Evolutionary conservation across 2,888 invertebrate genomes (phyloP).

Genomic region (Archips xylosteana): DNA sequence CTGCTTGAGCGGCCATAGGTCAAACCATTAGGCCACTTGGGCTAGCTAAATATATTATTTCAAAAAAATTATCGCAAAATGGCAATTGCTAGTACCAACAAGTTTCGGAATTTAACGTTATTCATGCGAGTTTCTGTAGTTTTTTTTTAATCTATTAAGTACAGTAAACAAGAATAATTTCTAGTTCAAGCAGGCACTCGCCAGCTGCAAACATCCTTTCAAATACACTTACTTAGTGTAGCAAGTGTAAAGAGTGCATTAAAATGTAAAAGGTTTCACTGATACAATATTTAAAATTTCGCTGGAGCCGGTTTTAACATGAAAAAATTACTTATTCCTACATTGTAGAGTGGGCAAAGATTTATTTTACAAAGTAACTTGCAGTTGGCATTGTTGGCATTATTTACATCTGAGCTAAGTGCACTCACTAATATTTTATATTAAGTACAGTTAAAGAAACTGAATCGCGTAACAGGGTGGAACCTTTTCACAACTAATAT

Average conservation of each 20-base stretch:
- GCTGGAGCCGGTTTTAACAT: conserved; percentile 61
- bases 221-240: conserved; percentile 42
- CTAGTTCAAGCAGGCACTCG: conserved; percentile 17
- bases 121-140: too few species aligned
- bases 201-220: conserved; percentile 10
- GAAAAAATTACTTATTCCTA: conserved; percentile 70
- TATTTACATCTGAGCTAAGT: neutral
- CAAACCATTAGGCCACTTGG: too few species aligned
- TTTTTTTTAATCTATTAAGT: too few species aligned
- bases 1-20: too few species aligned
- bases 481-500: too few species aligned
- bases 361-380: conserved; percentile 13
- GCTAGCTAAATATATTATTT: too few species aligned
- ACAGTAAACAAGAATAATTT: too few species aligned
- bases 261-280: conserved; percentile 70
- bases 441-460: neutral
- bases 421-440: neutral
- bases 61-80: too few species aligned
- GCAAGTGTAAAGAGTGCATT: conserved; percentile 54
- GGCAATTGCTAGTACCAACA: too few species aligned
- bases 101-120: too few species aligned
- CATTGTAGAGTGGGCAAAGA: conserved; percentile 44
- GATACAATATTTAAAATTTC: conserved; percentile 73
- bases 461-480: too few species aligned
- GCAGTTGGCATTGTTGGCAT: neutral